Evolutionary conservation across 2,888 invertebrate species (phyloP).

Genomic region (Leucoma salicis): DNA sequence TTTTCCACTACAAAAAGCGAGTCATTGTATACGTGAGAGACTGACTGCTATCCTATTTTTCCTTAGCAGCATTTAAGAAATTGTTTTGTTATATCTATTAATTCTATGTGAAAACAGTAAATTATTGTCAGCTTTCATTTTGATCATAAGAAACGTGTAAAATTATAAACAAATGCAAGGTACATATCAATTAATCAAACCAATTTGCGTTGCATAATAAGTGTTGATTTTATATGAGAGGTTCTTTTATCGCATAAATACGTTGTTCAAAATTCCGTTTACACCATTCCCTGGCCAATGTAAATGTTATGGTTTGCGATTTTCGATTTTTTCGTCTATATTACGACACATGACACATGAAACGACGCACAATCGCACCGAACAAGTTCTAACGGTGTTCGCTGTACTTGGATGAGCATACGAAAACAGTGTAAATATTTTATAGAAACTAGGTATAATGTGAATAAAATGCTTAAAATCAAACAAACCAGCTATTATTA

Average conservation of each 20-base stretch:
- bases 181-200: constrained; percentile 71
- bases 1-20: constrained; percentile 61
- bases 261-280: constrained; percentile 74
- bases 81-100: constrained; percentile 64
- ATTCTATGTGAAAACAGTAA: constrained; percentile 47
- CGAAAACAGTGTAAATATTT: constrained; percentile 45
- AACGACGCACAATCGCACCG: constrained; percentile 25
- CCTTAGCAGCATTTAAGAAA: constrained; percentile 75
- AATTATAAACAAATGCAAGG: constrained; percentile 51
- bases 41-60: constrained; percentile 73
- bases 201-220: constrained; percentile 48
- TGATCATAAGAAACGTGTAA: constrained; percentile 37
- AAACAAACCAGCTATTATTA: constrained; percentile 29
- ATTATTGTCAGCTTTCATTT: constrained; percentile 47
- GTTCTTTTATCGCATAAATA: constrained; percentile 75
- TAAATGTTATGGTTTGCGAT: constrained; percentile 48
- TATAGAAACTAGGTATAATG: constrained; percentile 44
- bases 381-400: constrained; percentile 24
- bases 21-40: constrained; percentile 73
- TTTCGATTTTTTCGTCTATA: constrained; percentile 32
- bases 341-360: constrained; percentile 52
- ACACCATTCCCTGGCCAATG: constrained; percentile 33
- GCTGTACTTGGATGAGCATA: constrained; percentile 33
- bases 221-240: constrained; percentile 49
- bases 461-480: constrained; percentile 42